Base-by-base conservation (phyloP, 2,797 vertebrate species). In the Sebastes steindachneri region DNA sequence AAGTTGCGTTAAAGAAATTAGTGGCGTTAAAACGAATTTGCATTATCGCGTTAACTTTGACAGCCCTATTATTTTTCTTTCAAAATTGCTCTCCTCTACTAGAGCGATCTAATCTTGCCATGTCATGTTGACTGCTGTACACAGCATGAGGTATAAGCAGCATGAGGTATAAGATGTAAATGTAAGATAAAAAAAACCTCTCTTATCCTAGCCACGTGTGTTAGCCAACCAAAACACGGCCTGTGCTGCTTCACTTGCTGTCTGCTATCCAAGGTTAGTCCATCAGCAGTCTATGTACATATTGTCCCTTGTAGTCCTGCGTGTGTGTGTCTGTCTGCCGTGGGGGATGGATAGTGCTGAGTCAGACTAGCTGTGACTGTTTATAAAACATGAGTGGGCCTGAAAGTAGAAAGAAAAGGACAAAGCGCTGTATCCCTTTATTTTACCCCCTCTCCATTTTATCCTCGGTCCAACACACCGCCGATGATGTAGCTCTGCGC, bases 321-420 rank as follows among this genome's bases (percentile, higher is more conserved):
- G 23, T 69, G 72, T 53, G 41, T 4, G 23, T 69, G 72, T 31
- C 10, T 31, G 75, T 58, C 25, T 9, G n/a, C 67, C 21, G 33
- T 23, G 33, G 57, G 62, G 64, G 75, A 65, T 66, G 67, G 66
- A 77, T 29, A 19, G 26, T 33, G 68, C 82, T 84, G 73, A 88
- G 64, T 85, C 85, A 84, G 79, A 80, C 69, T 7, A 6, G 54
- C 72, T 41, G 6, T 64, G 69, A 58, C 64, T 79, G 73, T 76
- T 86, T 55, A 63, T 66, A 33, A 72, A 86, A 77, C 75, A 73
- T 7, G 73, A 72, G 66, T 75, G 82, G 60, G 82, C 66, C 33
- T 77, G 15, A 74, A 64, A 72, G 59, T 65, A 75, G 53, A 79
- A 53, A 70, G 23, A 25, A 31, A 64, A 76, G 75, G 33, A 75